Percentiles rank a stretch among this genome's conserved stretches.
These are phyloP conservation scores for Mythimna vitellina DNA, from an alignment of 2,888 invertebrate genomes.

Conservation along the genomic window DNA sequence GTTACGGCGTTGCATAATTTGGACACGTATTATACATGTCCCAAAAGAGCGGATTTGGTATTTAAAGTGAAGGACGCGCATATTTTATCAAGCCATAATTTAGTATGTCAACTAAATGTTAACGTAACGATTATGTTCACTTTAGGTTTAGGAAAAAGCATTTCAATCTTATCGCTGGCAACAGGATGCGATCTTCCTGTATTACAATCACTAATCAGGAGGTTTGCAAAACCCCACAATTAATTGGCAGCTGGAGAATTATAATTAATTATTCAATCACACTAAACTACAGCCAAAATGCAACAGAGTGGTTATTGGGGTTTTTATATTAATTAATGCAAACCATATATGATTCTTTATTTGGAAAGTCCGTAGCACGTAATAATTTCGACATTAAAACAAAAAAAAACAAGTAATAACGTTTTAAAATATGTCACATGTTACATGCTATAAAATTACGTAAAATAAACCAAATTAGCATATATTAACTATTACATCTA, in stretches of 20 bases:
- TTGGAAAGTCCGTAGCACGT: no score
- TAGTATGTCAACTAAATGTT: neutral
- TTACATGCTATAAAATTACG: no score
- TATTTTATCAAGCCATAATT: slow-evolving; percentile 10
- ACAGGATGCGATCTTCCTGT: slow-evolving; percentile 41
- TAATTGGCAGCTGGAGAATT: neutral
- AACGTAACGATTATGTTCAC: slow-evolving; percentile 2
- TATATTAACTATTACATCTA: no score
- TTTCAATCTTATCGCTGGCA: slow-evolving; percentile 12
- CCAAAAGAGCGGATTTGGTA: slow-evolving; percentile 26
- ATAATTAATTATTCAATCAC: neutral
- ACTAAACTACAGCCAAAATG: no score
- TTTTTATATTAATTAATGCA: no score
- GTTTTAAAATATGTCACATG: no score
- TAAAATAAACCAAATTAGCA: no score
- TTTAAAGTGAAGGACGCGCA: slow-evolving; percentile 32
- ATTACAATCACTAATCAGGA: slow-evolving; percentile 19
- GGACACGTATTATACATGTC: slow-evolving; percentile 11
- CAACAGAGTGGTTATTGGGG: no score
- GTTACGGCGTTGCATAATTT: slow-evolving; percentile 33
- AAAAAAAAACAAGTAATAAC: no score
- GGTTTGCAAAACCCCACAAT: slow-evolving; percentile 27
- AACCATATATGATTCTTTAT: no score
- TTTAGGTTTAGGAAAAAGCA: slow-evolving; percentile 15
- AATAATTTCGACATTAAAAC: no score